Evolutionary conservation across 2,113 vertebrate genomes (phyloP), one percentile per base, ranked within the genome.

Genomic region (Mormyrus iriodes): DNA sequence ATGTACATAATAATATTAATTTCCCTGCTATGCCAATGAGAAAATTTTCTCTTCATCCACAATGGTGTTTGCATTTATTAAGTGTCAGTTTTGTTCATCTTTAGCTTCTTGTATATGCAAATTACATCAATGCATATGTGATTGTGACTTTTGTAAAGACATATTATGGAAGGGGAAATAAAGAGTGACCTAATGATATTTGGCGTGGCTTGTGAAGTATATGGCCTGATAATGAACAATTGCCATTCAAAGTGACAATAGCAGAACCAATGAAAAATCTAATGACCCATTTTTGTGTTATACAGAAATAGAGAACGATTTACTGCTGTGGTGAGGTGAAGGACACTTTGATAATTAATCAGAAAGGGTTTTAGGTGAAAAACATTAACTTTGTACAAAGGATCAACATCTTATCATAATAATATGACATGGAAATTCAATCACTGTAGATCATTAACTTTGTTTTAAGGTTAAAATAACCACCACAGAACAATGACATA

Each of bases 281-380:
- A 84, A 84, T 84, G 82, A 46, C 82, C 82, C 76, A 82, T 15
- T 82, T 82, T 82, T 82, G 42, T 82, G 19, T 21, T 82, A 44
- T 39, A 84, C 44, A 84, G 39, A 19, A 84, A 48, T n/a, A 84
- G 42, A 48, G 39, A 84, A 84, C 44, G 17, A 84, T 84, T 84
- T n/a, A 48, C 21, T 48, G 44, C 21, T 84, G 73, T 46, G 48
- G 21, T n/a, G 19, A 48, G 44, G 82, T 84, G 39, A 84, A 84
- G 82, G 82, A 84, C 82, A 84, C 82, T 46, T 48, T 46, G 21
- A 48, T 84, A 44, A 84, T 44, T 84, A 46, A 44, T 84, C 82
- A 48, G 48, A 84, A 84, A 84, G 44, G 39, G 35, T 48, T 84
- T 46, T 84, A 42, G 39, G 82, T 84, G 82, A 84, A 84, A 69